Conservation (phyloP, 2,113 vertebrate species). For the Sceloporus tristichus region DNA sequence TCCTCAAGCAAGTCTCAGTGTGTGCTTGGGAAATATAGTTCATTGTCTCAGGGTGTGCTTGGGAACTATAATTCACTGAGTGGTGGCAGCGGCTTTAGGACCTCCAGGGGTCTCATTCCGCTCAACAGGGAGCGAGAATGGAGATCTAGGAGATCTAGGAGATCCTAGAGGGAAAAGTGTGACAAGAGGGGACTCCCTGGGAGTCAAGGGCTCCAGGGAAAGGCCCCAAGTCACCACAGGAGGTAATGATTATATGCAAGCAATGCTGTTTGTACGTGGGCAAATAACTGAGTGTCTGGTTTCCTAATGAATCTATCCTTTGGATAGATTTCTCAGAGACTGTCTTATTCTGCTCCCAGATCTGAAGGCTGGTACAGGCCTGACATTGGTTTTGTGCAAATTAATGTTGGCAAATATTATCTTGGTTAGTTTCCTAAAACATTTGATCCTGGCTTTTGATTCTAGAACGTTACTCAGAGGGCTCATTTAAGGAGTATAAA, state of each 20-base stretch:
- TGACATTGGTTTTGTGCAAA: neutral
- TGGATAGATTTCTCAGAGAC: conserved; percentile 22
- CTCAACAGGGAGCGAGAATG: too few species aligned
- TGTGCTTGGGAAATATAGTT: too few species aligned
- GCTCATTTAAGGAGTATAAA: neutral
- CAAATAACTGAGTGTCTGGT: neutral
- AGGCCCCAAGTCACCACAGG: too few species aligned
- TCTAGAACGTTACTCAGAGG: neutral
- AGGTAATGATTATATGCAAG: conserved; percentile 23
- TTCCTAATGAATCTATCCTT: conserved; percentile 26
- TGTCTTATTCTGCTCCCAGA: neutral
- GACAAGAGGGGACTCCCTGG: too few species aligned
- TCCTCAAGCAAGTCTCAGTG: too few species aligned
- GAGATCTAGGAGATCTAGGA: too few species aligned
- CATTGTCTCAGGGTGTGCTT: too few species aligned
- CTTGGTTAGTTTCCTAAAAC: neutral
- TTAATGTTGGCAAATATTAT: neutral
- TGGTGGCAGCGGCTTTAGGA: too few species aligned
- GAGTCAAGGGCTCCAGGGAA: too few species aligned
- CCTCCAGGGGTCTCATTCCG: too few species aligned
- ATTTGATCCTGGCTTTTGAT: neutral
- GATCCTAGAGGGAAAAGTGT: too few species aligned
- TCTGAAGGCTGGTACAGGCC: neutral
- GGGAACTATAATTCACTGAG: too few species aligned
- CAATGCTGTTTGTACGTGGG: neutral